Percentiles rank a stretch among this genome's conserved stretches.
Conservation (phyloP, 1,140 invertebrate genomes). For the Drosophila sucinea region DNA sequence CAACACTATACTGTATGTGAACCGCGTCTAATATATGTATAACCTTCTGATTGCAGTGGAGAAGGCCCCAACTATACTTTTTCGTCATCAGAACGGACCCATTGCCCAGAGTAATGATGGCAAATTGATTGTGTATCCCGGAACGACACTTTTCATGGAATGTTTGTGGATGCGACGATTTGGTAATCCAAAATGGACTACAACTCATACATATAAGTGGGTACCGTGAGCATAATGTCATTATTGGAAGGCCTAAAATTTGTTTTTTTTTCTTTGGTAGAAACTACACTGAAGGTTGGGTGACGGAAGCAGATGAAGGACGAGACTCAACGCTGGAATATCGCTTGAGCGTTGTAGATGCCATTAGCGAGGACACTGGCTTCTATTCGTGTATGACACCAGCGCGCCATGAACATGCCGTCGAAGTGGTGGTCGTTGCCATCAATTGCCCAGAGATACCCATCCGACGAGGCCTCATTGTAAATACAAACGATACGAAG, state of each 20-base stretch:
- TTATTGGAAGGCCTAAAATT: neutral
- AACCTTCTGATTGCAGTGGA: conserved; percentile 86
- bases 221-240: conserved; percentile 18
- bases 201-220: conserved; percentile 88
- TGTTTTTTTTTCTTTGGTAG: conserved; percentile 70
- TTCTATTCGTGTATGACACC: conserved; percentile 92
- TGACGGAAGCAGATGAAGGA: conserved; percentile 90
- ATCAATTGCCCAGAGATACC: conserved; percentile 90
- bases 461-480: conserved; percentile 87
- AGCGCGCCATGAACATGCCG: conserved; percentile 89
- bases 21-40: neutral
- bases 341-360: conserved; percentile 91
- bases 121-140: conserved; percentile 92
- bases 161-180: conserved; percentile 93
- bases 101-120: conserved; percentile 94
- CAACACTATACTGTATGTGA: neutral
- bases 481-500: conserved; percentile 88
- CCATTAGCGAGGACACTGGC: conserved; percentile 91
- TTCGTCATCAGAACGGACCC: conserved; percentile 90
- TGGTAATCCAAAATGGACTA: conserved; percentile 92
- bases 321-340: conserved; percentile 91
- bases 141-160: conserved; percentile 93
- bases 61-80: conserved; percentile 92
- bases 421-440: conserved; percentile 91
- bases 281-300: conserved; percentile 93